A percentile compares a stretch with the other conserved stretches of the same genome.
phyloP scores from a whole-genome alignment of 2,797 vertebrate species.

The Thaleichthys pacificus region DNA sequence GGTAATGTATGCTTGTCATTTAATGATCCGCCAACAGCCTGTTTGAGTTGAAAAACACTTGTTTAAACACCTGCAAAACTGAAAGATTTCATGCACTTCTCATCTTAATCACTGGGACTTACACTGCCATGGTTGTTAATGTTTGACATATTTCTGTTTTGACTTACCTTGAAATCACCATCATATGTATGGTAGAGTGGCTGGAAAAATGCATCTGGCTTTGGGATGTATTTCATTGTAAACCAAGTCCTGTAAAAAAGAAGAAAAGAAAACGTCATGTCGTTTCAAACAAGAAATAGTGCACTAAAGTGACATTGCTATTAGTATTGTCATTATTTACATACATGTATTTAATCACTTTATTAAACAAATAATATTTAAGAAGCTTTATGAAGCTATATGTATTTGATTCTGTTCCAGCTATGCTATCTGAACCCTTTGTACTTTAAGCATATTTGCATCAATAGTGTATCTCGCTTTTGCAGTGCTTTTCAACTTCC shows the following conservation, averaged over 20 bases:
- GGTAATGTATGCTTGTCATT: slow-evolving; percentile 24
- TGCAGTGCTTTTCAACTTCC: slow-evolving; percentile 63
- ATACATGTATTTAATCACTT: background rate
- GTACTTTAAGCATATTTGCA: slow-evolving; percentile 2
- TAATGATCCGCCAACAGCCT: slow-evolving; percentile 43
- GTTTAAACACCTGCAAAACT: slow-evolving; percentile 63
- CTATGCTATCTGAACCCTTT: background rate
- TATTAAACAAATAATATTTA: no score
- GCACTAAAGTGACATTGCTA: background rate
- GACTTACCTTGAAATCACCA: slow-evolving; percentile 77
- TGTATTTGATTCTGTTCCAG: background rate
- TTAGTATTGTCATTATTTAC: background rate
- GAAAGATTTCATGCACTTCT: slow-evolving; percentile 52
- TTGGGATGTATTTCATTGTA: slow-evolving; percentile 64
- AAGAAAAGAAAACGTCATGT: background rate
- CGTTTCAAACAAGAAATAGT: background rate
- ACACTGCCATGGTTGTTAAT: slow-evolving; percentile 14
- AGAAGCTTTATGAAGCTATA: no score
- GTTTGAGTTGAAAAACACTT: slow-evolving; percentile 29
- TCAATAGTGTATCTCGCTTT: slow-evolving; percentile 30
- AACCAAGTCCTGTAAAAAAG: slow-evolving; percentile 45
- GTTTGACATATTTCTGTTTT: slow-evolving; percentile 6
- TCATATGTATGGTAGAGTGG: slow-evolving; percentile 66
- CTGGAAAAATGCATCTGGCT: slow-evolving; percentile 67
- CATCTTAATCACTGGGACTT: slow-evolving; percentile 29